phyloP scores from a whole-genome alignment of 2,113 vertebrate genomes.

The Varanus salvator region DNA sequence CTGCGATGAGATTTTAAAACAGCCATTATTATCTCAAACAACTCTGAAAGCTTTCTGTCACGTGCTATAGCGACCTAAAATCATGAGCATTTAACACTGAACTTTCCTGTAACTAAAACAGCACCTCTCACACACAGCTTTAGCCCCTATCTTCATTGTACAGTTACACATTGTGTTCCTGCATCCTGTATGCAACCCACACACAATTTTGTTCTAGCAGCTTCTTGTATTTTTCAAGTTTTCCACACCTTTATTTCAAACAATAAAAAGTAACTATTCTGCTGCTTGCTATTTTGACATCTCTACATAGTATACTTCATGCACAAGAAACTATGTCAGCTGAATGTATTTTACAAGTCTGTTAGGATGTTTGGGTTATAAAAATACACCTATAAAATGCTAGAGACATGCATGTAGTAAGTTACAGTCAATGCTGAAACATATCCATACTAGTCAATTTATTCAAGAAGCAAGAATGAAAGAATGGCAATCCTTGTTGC shows the following conservation, averaged over 20 bases:
- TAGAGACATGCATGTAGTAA: not conserved
- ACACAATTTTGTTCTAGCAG: not conserved
- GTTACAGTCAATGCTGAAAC: not conserved
- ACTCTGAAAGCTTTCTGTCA: not conserved
- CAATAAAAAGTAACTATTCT: not conserved
- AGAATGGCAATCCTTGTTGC: not conserved
- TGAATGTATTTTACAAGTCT: not conserved
- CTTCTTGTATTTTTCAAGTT: not conserved
- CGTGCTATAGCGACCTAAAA: not conserved
- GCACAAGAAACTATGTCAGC: not conserved
- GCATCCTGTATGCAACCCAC: not conserved
- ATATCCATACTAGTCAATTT: not conserved
- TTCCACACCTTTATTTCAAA: fast-evolving
- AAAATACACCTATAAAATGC: not conserved
- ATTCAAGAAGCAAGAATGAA: not conserved
- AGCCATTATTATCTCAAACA: not conserved
- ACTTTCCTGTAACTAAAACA: not conserved
- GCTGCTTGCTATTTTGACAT: not conserved
- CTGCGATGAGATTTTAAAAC: not conserved
- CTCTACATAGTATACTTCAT: not conserved
- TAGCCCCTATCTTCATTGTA: not conserved
- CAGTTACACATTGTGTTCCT: not conserved
- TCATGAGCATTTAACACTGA: not conserved
- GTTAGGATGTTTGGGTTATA: not conserved
- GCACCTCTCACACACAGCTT: not conserved